A percentile compares a stretch with the other conserved stretches of the same genome.
Evolutionary conservation across 2,797 vertebrate species (phyloP).

Genomic region (Cynopterus sphinx): DNA sequence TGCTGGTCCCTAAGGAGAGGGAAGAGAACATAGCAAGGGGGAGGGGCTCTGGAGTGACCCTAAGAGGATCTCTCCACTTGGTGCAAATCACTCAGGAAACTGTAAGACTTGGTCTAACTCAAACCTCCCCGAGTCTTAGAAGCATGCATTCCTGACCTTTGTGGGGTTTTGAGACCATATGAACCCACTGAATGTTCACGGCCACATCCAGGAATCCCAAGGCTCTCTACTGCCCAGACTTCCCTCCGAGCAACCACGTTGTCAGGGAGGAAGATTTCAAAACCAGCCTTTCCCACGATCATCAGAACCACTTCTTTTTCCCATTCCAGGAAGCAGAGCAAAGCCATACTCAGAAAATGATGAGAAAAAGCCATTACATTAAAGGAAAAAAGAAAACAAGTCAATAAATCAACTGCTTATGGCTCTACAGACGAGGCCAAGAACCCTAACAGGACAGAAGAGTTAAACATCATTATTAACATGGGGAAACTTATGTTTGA

Average conservation of each 20-base stretch:
- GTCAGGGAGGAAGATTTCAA: background rate
- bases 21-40: background rate
- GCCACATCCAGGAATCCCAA: background rate
- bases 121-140: background rate
- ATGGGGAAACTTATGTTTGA: background rate
- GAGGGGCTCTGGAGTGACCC: background rate
- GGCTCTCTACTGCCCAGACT: background rate
- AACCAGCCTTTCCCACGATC: background rate
- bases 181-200: background rate
- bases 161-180: background rate
- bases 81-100: background rate
- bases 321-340: background rate
- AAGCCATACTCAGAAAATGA: background rate
- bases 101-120: background rate
- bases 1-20: background rate
- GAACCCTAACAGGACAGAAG: background rate
- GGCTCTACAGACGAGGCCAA: background rate
- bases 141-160: background rate
- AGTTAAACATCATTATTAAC: background rate
- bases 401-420: background rate
- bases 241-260: background rate
- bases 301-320: background rate
- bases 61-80: background rate
- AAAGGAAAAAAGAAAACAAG: constrained; percentile 27
- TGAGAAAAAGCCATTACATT: background rate